Percentiles rank a stretch among this genome's conserved stretches.
Conservation (phyloP, 2,888 invertebrate species). For the Sinohyriopsis cumingii region DNA sequence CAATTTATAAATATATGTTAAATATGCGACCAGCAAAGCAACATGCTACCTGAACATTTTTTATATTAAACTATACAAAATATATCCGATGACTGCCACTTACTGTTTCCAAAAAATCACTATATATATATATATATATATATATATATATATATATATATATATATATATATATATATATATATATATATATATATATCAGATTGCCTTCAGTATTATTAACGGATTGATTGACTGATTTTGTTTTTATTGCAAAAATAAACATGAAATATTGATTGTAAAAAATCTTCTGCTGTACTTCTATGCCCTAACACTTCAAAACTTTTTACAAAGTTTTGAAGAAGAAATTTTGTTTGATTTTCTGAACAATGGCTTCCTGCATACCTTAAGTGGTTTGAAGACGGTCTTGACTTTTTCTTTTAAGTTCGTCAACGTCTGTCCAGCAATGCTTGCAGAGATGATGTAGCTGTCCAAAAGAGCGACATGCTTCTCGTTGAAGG, state of each 20-base stretch:
- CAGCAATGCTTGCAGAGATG: constrained; percentile 59
- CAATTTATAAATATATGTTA: too few species aligned
- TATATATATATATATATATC: not conserved
- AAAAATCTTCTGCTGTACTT: not conserved
- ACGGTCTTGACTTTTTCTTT: constrained; percentile 54
- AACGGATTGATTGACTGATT: not conserved
- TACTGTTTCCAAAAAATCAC: too few species aligned
- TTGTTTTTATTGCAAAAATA: not conserved
- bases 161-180: constrained; percentile 1
- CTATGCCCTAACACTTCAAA: not conserved
- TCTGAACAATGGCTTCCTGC: not conserved
- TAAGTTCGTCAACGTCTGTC: constrained; percentile 44
- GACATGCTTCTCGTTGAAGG: constrained; percentile 23
- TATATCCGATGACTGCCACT: too few species aligned
- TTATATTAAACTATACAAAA: too few species aligned
- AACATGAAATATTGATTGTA: not conserved
- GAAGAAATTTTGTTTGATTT: not conserved
- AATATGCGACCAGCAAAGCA: too few species aligned
- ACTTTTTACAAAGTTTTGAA: not conserved
- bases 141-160: constrained; percentile 1
- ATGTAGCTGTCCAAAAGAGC: constrained; percentile 53
- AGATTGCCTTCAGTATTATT: too few species aligned
- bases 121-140: not conserved
- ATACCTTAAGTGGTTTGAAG: constrained; percentile 55
- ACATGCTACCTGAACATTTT: too few species aligned